A percentile compares a stretch with the other conserved stretches of the same genome.
Evolutionary conservation across 2,888 invertebrate species (phyloP).

Genomic region (Labia minor): DNA sequence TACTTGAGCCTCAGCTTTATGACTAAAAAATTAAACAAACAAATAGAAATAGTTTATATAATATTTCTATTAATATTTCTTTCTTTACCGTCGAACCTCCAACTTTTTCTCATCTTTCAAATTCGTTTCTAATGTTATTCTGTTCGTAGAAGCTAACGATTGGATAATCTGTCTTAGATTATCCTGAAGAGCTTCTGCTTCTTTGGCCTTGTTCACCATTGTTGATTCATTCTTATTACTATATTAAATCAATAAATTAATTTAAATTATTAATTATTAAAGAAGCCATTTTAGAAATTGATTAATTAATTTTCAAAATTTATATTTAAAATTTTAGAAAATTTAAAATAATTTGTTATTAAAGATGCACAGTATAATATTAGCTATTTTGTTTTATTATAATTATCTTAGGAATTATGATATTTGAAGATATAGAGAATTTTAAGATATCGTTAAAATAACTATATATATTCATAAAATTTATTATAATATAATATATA

Average conservation of each 20-base stretch:
- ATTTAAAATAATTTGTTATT: no score
- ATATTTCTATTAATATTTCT: neutral
- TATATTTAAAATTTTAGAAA: no score
- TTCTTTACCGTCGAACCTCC: constrained; percentile 38
- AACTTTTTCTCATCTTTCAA: constrained; percentile 44
- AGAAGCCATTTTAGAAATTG: neutral
- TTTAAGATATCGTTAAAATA: no score
- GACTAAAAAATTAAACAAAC: constrained; percentile 15
- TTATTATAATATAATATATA: no score
- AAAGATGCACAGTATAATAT: no score
- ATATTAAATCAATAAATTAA: neutral
- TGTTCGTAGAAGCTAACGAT: neutral
- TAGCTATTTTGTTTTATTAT: no score
- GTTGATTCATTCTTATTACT: neutral
- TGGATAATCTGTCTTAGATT: neutral
- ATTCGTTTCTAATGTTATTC: constrained; percentile 35
- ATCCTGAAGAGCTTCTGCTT: neutral
- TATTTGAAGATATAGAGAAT: no score
- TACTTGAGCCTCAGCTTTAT: constrained; percentile 47
- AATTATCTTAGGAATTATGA: no score
- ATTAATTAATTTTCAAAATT: neutral
- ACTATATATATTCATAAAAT: no score
- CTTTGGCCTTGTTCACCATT: neutral
- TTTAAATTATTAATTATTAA: neutral
- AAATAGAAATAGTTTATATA: neutral